Evolutionary conservation across 1,140 invertebrate species (phyloP).

Genomic region (Asobara japonica): DNA sequence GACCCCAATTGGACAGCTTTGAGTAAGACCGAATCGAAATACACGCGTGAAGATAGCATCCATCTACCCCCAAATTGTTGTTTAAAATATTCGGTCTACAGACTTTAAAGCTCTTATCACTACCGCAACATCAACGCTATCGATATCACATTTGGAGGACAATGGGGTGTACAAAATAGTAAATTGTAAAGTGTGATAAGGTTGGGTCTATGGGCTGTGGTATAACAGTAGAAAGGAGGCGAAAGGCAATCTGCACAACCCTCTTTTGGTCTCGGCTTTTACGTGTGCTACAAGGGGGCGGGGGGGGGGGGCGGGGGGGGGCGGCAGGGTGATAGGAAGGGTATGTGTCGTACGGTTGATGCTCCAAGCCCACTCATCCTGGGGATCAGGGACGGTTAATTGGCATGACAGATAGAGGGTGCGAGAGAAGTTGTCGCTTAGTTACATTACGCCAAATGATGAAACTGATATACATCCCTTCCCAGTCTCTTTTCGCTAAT

Average conservation of each 20-base stretch:
- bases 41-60: not conserved
- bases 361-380: slow-evolving; percentile 19
- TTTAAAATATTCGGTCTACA: not conserved
- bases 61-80: not conserved
- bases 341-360: slow-evolving; percentile 8
- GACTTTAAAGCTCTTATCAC: slow-evolving; percentile 4
- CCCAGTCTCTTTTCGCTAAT: not conserved
- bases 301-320: not conserved
- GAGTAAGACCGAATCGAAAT: slow-evolving; percentile 13
- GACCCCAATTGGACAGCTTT: slow-evolving; percentile 3
- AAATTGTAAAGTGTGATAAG: slow-evolving; percentile 15
- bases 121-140: not conserved
- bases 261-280: not conserved
- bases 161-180: slow-evolving; percentile 12
- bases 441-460: slow-evolving; percentile 60
- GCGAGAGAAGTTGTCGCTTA: slow-evolving; percentile 62
- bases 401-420: slow-evolving; percentile 62
- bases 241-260: slow-evolving; percentile 6
- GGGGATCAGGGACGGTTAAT: slow-evolving; percentile 55
- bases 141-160: not conserved
- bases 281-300: not conserved
- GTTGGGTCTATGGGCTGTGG: not conserved
- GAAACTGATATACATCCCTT: slow-evolving; percentile 51
- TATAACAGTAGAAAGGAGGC: not conserved
- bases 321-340: not conserved